Percentiles rank a stretch among this genome's conserved stretches.
Conservation (phyloP, 2,113 vertebrate genomes). For the Setophaga coronata region DNA sequence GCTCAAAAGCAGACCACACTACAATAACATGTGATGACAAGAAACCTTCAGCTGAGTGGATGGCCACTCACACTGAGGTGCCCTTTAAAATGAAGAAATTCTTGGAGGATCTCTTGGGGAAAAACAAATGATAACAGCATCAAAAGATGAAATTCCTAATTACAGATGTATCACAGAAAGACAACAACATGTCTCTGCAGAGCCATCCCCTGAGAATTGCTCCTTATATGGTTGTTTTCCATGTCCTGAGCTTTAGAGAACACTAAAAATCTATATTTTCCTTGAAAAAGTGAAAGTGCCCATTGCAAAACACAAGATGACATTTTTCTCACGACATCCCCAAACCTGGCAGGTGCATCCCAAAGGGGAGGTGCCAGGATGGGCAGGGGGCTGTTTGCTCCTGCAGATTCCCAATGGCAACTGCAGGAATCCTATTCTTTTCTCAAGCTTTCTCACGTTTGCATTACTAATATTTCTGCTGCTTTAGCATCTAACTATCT, state of each 20-base stretch:
- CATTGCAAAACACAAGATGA: neutral
- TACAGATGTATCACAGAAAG: neutral
- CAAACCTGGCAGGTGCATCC: neutral
- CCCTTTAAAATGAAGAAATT: neutral
- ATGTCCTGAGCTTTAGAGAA: neutral
- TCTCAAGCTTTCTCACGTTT: too few relatives aligned
- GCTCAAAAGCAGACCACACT: neutral
- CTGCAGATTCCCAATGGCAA: neutral
- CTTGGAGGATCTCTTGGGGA: neutral
- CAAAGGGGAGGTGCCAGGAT: neutral
- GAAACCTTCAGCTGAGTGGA: neutral
- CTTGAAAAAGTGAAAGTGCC: neutral
- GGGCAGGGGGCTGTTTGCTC: neutral
- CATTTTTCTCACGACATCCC: neutral
- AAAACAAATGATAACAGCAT: neutral
- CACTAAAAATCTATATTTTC: neutral
- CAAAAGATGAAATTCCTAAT: slow-evolving; percentile 6
- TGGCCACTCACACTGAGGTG: neutral
- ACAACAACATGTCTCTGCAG: neutral
- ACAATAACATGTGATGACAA: neutral
- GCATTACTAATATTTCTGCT: too few relatives aligned
- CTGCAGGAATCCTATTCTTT: too few relatives aligned
- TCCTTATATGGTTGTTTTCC: neutral
- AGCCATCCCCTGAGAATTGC: neutral
- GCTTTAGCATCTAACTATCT: too few relatives aligned